Evolutionary conservation across 92 coral and sea anemone species (phyloP), one percentile per base, ranked within the genome.

Genomic region (Bergia puertoricense): DNA sequence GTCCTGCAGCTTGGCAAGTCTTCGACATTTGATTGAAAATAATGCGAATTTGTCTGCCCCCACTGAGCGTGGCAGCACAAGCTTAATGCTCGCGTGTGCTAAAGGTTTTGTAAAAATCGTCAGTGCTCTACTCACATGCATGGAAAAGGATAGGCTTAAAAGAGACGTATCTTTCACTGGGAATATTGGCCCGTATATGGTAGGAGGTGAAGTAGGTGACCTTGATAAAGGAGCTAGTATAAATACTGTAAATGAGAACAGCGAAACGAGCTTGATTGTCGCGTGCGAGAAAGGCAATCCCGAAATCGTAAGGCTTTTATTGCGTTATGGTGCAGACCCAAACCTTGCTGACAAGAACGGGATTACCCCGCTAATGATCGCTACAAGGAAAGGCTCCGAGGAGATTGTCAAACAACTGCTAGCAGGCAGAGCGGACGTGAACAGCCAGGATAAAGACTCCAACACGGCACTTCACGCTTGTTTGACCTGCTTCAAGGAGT

Each of bases 71-170:
- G 96, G 96, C 14, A 94, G 96, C 69, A 92, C 96, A 6, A 88
- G 93, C 39, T 44, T 94, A 56, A 94, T 94, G 96, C 93, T 94
- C 42, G 96, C 96, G 8, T 94, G 96, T 80, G 96, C 95, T 14
- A 94, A 94, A 86, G 96, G 96, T 3, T 92, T 88, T 79, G 91
- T 93, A 36, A 88, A 94, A 72, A 92, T 94, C 30, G 96, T 92
- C 43, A 92, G 89, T 5, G 93, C 96, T 18, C 81, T 94, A 1
- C 92, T 94, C 44, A 57, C 91, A 11, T 91, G 91, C 85, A 91
- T 93, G 89, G 36, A 85, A 36, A 90, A 89, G 85, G 86, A 91
- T 13, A 91, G 80, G 62, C 83, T 88, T 30, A 89, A 86, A 85
- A 86, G 77, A 38, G 95, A 94, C 57, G 82, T 90, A 2, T 84